These are phyloP conservation scores for Ennomos erosarius DNA, from an alignment of 2,888 invertebrate species.

Conservation along the genomic window DNA sequence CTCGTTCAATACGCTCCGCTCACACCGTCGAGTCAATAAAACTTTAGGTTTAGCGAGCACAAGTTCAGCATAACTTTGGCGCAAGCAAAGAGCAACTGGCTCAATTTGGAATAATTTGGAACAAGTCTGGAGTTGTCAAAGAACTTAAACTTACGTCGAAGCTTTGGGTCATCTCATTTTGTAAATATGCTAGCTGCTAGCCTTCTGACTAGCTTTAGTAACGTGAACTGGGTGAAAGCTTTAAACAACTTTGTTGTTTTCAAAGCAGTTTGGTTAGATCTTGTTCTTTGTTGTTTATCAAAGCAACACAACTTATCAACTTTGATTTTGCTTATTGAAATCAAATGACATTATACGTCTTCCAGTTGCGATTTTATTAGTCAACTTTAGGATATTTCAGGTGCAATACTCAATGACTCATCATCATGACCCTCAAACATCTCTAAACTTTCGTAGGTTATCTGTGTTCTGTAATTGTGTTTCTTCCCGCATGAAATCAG, in stretches of 20 bases:
- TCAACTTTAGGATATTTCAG: too few species aligned
- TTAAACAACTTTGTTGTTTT: background rate
- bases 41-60: conserved; percentile 36
- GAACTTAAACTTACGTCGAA: background rate
- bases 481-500: too few species aligned
- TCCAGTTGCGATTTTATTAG: too few species aligned
- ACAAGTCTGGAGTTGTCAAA: conserved; percentile 13
- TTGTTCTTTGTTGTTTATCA: too few species aligned
- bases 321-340: too few species aligned
- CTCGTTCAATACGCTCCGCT: conserved; percentile 2
- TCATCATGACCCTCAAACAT: too few species aligned
- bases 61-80: conserved; percentile 23
- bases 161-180: conserved; percentile 4
- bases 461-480: too few species aligned
- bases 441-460: too few species aligned
- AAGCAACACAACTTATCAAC: too few species aligned
- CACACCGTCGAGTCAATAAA: conserved; percentile 43
- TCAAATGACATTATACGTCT: too few species aligned
- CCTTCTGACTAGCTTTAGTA: background rate
- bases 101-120: conserved; percentile 16
- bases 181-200: background rate
- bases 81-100: conserved; percentile 18
- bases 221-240: conserved; percentile 1
- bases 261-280: background rate
- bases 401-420: too few species aligned